Evolutionary conservation across 2,113 vertebrate genomes (phyloP).

Genomic region (Capricornis sumatraensis): DNA sequence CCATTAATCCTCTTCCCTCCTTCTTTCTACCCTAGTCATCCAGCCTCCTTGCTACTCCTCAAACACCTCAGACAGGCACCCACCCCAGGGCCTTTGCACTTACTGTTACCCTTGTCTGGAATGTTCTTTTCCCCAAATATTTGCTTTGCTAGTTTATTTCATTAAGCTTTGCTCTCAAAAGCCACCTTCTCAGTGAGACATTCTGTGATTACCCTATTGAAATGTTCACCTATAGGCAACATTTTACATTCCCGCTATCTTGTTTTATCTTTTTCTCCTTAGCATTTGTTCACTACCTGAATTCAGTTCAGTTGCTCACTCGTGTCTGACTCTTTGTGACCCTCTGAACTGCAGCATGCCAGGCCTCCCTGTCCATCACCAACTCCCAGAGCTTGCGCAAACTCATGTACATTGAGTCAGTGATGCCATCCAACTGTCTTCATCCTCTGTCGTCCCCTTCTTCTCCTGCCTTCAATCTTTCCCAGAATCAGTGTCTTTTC

Average conservation of each 20-base stretch:
- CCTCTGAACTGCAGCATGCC: not conserved
- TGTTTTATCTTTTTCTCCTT: not conserved
- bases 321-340: not conserved
- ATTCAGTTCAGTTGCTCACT: not conserved
- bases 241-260: not conserved
- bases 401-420: not conserved
- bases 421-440: not conserved
- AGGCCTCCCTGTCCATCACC: not conserved
- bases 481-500: not conserved
- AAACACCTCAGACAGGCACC: not conserved
- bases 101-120: not conserved
- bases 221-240: not conserved
- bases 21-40: not conserved
- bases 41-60: not conserved
- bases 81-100: not conserved
- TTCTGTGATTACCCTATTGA: not conserved
- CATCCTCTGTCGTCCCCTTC: not conserved
- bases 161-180: not conserved
- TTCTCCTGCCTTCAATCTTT: not conserved
- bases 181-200: not conserved
- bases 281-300: not conserved
- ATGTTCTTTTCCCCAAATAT: not conserved
- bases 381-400: not conserved
- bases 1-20: not conserved
- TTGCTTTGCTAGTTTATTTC: not conserved